A percentile compares a stretch with the other conserved stretches of the same genome.
Evolutionary conservation across 2,113 vertebrate genomes (phyloP).

Genomic region (Dasypus novemcinctus): DNA sequence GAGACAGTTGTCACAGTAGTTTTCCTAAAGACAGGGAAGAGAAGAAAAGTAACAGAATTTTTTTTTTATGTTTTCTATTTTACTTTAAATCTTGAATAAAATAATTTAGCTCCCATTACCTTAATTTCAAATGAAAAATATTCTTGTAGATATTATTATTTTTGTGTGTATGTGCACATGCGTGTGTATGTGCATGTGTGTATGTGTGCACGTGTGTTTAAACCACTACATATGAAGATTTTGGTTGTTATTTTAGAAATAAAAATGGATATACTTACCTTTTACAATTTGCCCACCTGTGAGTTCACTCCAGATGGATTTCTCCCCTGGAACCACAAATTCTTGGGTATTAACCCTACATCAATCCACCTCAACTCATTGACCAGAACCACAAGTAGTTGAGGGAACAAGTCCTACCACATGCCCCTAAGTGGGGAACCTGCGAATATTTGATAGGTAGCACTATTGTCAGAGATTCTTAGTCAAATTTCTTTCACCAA

Average conservation of each 20-base stretch:
- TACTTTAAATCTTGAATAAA: slow-evolving; percentile 9
- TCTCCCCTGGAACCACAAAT: neutral
- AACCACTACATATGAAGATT: neutral
- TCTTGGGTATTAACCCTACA: neutral
- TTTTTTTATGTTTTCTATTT: neutral
- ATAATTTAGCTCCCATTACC: neutral
- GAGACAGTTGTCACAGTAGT: neutral
- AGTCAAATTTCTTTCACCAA: neutral
- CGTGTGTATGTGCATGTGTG: neutral
- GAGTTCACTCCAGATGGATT: neutral
- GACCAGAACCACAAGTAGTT: neutral
- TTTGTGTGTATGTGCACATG: neutral
- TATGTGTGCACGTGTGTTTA: neutral
- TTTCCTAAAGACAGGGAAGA: neutral
- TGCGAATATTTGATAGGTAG: neutral
- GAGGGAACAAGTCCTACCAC: neutral
- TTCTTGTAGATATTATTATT: neutral
- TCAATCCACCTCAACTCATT: neutral
- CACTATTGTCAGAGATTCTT: neutral
- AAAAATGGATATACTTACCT: slow-evolving; percentile 37
- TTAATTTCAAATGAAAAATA: neutral
- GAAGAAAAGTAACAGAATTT: neutral
- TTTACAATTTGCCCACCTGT: neutral
- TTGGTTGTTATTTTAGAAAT: slow-evolving; percentile 42
- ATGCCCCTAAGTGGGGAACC: neutral